Evolutionary conservation across 1,140 invertebrate genomes (phyloP), one percentile per base, ranked within the genome.

Genomic region (Pissodes strobi): DNA sequence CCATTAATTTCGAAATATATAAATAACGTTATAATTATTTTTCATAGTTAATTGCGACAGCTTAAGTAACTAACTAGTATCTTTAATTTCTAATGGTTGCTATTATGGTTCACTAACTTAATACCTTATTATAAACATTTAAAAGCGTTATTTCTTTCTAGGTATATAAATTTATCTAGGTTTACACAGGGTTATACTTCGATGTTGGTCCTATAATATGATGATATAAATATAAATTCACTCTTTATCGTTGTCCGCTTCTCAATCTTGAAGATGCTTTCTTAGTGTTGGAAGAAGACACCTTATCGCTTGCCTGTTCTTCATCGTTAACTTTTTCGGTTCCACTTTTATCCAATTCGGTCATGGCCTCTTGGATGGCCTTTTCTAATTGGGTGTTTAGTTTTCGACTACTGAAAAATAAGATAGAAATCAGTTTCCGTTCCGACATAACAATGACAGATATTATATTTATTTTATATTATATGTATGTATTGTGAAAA

Each of bases 361-460:
- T 83, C 91, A 94, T 93, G 48, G 91, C 91, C 81, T 94, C 91
- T 82, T 94, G 91, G 75, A 94, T 94, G 41, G 91, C 91, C 74
- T 90, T 90, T 79, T 94, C 91, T 70, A 94, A 80, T 75, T 91
- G 87, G 70, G 86, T 87, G 81, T 92, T 93, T 83, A 94, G 82
- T 89, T 93, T 93, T 83, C 91, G 87, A 85, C 90, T 92, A 87
- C 92, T 92, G 81, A 65, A 81, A 81, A 74, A 38, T n/a, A n/a
- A n/a, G n/a, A 18, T 38, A 51, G 21, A 27, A 48, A n/a, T n/a
- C n/a, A n/a, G n/a, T n/a, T n/a, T n/a, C n/a, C n/a, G n/a, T 10
- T 43, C 38, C 25, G 4, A 8, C 21, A 43, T 55, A n/a, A n/a
- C n/a, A n/a, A n/a, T n/a, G n/a, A n/a, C n/a, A n/a, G n/a, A n/a